phyloP scores from a whole-genome alignment of 2,797 vertebrate genomes.

The Coilia nasus region DNA sequence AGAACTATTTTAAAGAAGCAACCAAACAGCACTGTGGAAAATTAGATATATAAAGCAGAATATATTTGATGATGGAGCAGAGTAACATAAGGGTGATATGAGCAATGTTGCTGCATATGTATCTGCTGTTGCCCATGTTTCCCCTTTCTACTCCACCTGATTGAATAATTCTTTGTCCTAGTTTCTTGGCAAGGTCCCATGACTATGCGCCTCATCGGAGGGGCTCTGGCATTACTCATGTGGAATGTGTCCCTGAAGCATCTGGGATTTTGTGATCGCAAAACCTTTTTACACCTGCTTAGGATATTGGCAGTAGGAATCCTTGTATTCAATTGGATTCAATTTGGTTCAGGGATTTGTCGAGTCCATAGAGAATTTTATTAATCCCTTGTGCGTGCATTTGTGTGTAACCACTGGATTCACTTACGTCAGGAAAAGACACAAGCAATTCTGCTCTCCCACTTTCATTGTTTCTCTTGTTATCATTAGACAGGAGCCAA shows the following conservation, averaged over 20 bases:
- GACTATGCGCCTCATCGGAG: neutral
- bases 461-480: slow-evolving; percentile 1
- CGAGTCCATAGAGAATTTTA: neutral
- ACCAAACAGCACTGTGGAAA: too few relatives aligned
- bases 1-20: too few relatives aligned
- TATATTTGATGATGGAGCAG: too few relatives aligned
- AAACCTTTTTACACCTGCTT: too few relatives aligned
- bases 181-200: neutral
- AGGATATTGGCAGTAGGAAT: too few relatives aligned
- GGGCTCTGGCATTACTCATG: too few relatives aligned
- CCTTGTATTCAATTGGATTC: neutral
- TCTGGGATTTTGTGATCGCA: too few relatives aligned
- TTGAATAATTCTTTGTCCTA: neutral
- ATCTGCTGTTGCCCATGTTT: too few relatives aligned
- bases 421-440: neutral
- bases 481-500: neutral
- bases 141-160: neutral
- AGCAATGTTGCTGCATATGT: too few relatives aligned
- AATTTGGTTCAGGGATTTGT: neutral
- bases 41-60: too few relatives aligned
- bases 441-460: neutral
- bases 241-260: too few relatives aligned
- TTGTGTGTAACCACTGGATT: neutral
- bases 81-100: neutral
- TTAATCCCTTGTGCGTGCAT: neutral